Percentiles rank a stretch among this genome's conserved stretches.
phyloP scores from a whole-genome alignment of 2,888 invertebrate genomes.

The Leptinotarsa peninsularis region DNA sequence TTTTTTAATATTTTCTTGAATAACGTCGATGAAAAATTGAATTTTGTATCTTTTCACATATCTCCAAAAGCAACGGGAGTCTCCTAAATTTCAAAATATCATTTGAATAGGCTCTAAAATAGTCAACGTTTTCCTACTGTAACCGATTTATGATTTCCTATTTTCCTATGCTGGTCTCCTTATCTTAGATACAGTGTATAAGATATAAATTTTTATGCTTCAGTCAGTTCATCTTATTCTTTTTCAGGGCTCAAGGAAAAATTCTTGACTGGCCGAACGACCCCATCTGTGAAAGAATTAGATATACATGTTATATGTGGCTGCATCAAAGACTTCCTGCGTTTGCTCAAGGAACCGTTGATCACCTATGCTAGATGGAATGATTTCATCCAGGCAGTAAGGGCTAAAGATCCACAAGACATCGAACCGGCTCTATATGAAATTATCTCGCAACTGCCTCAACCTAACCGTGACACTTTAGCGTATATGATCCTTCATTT shows the following conservation, averaged over 20 bases:
- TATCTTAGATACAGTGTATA: background rate
- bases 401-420: conserved; percentile 70
- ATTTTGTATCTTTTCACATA: too few species aligned
- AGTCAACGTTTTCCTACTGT: too few species aligned
- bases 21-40: too few species aligned
- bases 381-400: conserved; percentile 81
- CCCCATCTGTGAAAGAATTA: conserved; percentile 79
- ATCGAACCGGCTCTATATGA: conserved; percentile 76
- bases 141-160: too few species aligned
- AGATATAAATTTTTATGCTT: background rate
- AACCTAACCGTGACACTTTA: conserved; percentile 93
- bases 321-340: conserved; percentile 93
- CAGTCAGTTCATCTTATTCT: background rate
- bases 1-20: too few species aligned
- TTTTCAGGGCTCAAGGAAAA: conserved; percentile 71
- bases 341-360: conserved; percentile 89
- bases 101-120: too few species aligned
- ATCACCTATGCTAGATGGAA: conserved; percentile 85
- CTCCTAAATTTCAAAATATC: too few species aligned
- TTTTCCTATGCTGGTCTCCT: too few species aligned
- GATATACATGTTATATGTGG: conserved; percentile 94
- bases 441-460: conserved; percentile 86
- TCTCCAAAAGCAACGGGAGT: too few species aligned
- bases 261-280: conserved; percentile 86
- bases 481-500: conserved; percentile 93